A percentile compares a stretch with the other conserved stretches of the same genome.
These are phyloP conservation scores for Cremastobaeus sp. DNA, from an alignment of 2,888 invertebrate species.

Conservation along the genomic window DNA sequence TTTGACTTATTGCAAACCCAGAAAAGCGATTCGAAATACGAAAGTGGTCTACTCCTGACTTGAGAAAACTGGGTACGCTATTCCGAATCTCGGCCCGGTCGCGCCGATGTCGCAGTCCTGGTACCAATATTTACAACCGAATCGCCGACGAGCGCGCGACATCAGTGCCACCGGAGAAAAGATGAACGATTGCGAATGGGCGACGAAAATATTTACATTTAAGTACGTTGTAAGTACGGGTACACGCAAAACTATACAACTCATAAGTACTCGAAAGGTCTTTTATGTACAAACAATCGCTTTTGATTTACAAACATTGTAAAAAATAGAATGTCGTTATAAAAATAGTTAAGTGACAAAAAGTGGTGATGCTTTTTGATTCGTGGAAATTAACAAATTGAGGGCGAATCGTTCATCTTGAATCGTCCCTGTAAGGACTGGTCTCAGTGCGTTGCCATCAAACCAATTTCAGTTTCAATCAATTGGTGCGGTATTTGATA, in stretches of 20 bases:
- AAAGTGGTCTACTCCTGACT: too few species aligned
- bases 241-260: slow-evolving; percentile 41
- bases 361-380: slow-evolving; percentile 14
- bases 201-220: slow-evolving; percentile 50
- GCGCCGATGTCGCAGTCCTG: not conserved
- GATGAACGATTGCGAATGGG: slow-evolving; percentile 51
- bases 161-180: slow-evolving; percentile 13
- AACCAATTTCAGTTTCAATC: slow-evolving; percentile 23
- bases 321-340: slow-evolving; percentile 43
- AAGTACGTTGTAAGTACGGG: slow-evolving; percentile 49
- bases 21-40: slow-evolving; percentile 9
- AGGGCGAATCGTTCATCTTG: slow-evolving; percentile 51
- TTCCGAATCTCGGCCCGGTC: not conserved
- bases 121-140: slow-evolving; percentile 42
- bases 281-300: slow-evolving; percentile 52
- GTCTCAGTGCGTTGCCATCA: slow-evolving; percentile 17
- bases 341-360: slow-evolving; percentile 43
- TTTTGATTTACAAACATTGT: slow-evolving; percentile 51
- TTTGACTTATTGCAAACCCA: slow-evolving; percentile 57
- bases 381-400: slow-evolving; percentile 9
- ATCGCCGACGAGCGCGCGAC: not conserved
- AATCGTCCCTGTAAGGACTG: not conserved
- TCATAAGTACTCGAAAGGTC: slow-evolving; percentile 47
- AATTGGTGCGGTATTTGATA: slow-evolving; percentile 43
- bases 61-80: too few species aligned